A percentile compares a stretch with the other conserved stretches of the same genome.
Conservation (phyloP, 2,797 vertebrate species). For the Megalops cyprinoides region DNA sequence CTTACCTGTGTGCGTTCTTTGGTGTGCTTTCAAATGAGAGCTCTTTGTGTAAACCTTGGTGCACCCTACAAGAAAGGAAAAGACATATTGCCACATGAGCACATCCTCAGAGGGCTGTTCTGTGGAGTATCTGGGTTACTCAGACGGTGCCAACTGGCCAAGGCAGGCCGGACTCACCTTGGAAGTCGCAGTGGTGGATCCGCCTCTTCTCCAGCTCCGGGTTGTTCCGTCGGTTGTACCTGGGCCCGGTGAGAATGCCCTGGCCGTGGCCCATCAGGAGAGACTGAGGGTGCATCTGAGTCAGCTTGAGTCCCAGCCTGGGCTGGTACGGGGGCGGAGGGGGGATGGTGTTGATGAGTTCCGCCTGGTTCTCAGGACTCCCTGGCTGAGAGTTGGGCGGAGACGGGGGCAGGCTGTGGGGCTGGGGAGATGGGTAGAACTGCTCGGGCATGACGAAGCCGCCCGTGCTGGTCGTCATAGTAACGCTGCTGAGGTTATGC, state of each 20-base stretch:
- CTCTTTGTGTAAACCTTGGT: conserved; percentile 95
- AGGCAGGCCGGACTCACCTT: conserved; percentile 66
- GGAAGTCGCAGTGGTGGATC: conserved; percentile 88
- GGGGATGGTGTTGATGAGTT: conserved; percentile 76
- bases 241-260: conserved; percentile 79
- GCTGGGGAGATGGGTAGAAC: conserved; percentile 67
- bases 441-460: conserved; percentile 74
- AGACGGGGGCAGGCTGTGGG: conserved; percentile 85
- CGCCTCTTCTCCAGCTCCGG: conserved; percentile 91
- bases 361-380: conserved; percentile 83
- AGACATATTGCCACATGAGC: conserved; percentile 3
- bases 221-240: conserved; percentile 90
- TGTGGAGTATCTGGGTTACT: conserved; percentile 20
- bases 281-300: conserved; percentile 72
- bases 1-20: conserved; percentile 91
- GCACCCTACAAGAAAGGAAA: conserved; percentile 75
- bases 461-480: conserved; percentile 61
- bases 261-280: conserved; percentile 81
- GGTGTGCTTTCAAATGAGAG: conserved; percentile 92
- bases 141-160: no score
- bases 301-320: conserved; percentile 74
- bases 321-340: conserved; percentile 77
- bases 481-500: conserved; percentile 71
- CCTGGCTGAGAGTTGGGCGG: conserved; percentile 90
- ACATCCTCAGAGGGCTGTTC: no score